Evolutionary conservation across 1,140 invertebrate genomes (phyloP).

Genomic region (Sinella curviseta): DNA sequence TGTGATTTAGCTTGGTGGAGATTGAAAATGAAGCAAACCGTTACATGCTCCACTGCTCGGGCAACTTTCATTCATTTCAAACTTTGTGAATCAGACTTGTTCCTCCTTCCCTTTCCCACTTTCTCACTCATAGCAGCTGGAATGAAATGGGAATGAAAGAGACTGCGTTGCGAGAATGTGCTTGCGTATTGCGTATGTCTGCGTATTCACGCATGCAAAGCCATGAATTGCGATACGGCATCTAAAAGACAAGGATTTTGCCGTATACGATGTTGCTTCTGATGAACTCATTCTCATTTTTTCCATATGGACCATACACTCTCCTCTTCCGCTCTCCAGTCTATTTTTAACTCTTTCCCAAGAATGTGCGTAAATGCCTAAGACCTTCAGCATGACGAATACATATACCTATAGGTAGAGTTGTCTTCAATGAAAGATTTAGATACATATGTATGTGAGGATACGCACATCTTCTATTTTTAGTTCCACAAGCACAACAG

Average conservation of each 20-base stretch:
- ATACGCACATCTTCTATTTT: too few species aligned
- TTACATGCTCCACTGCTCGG: neutral
- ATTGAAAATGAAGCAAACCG: neutral
- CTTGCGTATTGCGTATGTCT: neutral
- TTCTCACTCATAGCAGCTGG: neutral
- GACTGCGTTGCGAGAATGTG: neutral
- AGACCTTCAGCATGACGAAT: neutral
- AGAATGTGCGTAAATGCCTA: neutral
- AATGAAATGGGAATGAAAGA: neutral
- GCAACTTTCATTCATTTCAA: neutral
- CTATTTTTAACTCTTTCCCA: neutral
- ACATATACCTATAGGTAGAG: too few species aligned
- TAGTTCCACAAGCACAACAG: too few species aligned
- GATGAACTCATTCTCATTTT: neutral
- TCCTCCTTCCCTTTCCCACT: neutral
- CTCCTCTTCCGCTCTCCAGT: too few species aligned
- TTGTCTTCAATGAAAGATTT: too few species aligned
- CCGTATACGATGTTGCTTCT: too few species aligned
- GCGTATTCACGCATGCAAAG: neutral
- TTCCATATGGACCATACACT: neutral
- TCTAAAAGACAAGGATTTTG: too few species aligned
- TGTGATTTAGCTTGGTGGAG: neutral
- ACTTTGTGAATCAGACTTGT: neutral
- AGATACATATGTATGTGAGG: too few species aligned
- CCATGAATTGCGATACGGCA: constrained; percentile 8